Base-by-base conservation (phyloP, 2,797 vertebrate genomes). In the Cynopterus sphinx region DNA sequence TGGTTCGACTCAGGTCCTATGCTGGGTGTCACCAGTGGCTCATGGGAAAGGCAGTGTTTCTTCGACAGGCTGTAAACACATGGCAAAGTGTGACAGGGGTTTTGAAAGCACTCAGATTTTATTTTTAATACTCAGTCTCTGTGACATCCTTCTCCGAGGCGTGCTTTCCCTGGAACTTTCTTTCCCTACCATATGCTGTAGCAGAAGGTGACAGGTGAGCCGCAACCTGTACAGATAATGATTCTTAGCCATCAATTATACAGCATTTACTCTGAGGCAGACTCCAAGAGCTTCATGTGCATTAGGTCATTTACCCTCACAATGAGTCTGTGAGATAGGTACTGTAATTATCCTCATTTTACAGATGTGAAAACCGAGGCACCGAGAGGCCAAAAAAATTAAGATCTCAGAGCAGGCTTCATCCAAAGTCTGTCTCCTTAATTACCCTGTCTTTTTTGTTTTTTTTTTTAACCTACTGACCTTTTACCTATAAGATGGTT, bases 81-180 rank as follows among this genome's bases (percentile, higher is more conserved):
- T 13, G 24, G 28, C 21, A 0, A 51, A 74, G 67, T 28, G 28
- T 49, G 59, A 61, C 6, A 31, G 49, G 59, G 36, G 26, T 73
- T 92, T 96, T 63, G 24, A 94, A 95, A 77, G 43, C 4, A 39
- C 67, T 95, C 71, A 93, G 6, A 51, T 63, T 84, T 82, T 21
- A 36, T 53, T 81, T 67, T 79, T 70, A 33, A 24, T 39, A 71
- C 49, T 85, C 59, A 61, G 24, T 74, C 9, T 36, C 19, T 22
- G 12, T 41, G 21, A 33, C 7, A 2, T 92, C 24, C 71, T 87
- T 83, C 82, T 82, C 46, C 79, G 13, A 95, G 65, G 16, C 8
- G 28, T n/a, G 36, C 6, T 78, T 78, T 90, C 57, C 51, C 24
- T 41, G 46, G 39, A 71, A 5, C 43, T 85, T 90, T 94, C 96